Evolutionary conservation across 2,797 vertebrate species (phyloP).

Genomic region (Clarias fuscus): DNA sequence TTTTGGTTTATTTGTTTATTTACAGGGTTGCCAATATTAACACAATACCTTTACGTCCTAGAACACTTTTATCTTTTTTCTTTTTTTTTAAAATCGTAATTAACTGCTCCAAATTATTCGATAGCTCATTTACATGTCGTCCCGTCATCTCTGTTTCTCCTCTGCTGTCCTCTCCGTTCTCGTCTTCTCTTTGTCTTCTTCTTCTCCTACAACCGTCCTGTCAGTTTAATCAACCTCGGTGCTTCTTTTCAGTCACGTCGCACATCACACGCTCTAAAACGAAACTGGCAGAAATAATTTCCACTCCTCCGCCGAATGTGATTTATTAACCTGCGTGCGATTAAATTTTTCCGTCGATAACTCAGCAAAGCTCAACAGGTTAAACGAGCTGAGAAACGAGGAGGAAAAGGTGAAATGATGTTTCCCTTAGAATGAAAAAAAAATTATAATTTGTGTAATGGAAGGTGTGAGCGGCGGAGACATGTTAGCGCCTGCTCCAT

Average conservation of each 20-base stretch:
- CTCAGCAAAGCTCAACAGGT: neutral
- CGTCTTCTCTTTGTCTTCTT: neutral
- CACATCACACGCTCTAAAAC: neutral
- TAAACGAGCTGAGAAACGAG: neutral
- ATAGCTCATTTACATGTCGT: neutral
- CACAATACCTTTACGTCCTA: neutral
- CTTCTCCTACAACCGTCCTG: neutral
- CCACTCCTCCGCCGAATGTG: neutral
- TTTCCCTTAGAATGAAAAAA: neutral
- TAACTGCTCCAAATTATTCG: neutral
- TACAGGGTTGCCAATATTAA: neutral
- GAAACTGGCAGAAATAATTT: neutral
- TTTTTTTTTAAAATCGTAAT: neutral
- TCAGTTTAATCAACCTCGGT: neutral
- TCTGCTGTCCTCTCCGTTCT: neutral
- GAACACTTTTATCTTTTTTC: too few species aligned
- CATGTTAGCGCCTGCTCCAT: conserved; percentile 30
- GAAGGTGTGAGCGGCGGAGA: conserved; percentile 41
- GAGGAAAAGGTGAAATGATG: neutral
- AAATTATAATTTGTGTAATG: neutral
- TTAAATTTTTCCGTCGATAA: conserved; percentile 4
- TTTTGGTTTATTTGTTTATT: neutral
- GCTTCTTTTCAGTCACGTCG: neutral
- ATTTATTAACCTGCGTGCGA: neutral
- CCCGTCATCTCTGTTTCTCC: neutral